Evolutionary conservation across 2,888 invertebrate species (phyloP), one percentile per base, ranked within the genome.

Genomic region (Phyto melanocephala): DNA sequence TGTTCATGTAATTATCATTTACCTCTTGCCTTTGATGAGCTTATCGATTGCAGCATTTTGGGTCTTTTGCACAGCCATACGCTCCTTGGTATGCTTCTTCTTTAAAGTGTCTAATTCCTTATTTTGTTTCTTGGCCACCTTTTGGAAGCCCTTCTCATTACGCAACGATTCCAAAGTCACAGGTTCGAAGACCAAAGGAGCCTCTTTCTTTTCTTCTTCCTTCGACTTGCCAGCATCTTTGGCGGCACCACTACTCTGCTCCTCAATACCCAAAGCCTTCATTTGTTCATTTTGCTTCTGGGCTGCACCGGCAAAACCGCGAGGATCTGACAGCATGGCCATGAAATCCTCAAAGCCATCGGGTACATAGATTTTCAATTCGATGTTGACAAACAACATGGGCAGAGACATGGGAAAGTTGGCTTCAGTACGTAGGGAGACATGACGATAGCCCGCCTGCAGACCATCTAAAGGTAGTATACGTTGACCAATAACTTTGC

Each of bases 341-440:
- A 99, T 99, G 90, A 99, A 96, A 90, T 98, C 98, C 93, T 98
- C 98, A 89, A 99, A 96, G 63, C 99, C 99, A 92, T 99, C 99
- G 50, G 99, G 99, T 86, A 99, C 99, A 92, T 99, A 99, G 87
- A 99, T 99, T 93, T 99, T 99, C 84, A 99, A 94, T 92, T 99
- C 98, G 88, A 99, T 98, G 91, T 98, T 97, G 90, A 99, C 99
- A 93, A 99, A 99, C 85, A 99, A 93, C 95, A 99, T 99, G 45
- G 99, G 99, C 88, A 99, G 93, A 0, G 99, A 98, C 96, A 99
- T 97, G 75, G 99, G 98, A 92, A 99, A 99, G 92, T 99, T 99
- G 75, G 99, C 99, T 90, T 99, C 99, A 0, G 99, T 99, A 82
- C 99, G 92, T 22, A 99, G 93, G 0, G 99, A 98, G 87, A 99